Conservation (phyloP, 1,140 invertebrate genomes). For the Aphis craccivora region DNA sequence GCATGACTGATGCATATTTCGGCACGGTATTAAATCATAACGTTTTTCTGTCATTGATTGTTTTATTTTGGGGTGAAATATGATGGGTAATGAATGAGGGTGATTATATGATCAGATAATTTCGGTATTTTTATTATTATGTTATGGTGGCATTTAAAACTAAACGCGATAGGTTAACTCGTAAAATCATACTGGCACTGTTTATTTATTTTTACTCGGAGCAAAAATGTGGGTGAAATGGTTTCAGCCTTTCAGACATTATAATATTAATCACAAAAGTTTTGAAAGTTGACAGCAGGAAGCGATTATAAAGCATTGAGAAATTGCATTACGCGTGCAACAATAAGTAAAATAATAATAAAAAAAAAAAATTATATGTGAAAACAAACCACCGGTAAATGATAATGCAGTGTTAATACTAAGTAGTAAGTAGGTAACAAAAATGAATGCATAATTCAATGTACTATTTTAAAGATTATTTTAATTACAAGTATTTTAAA, state of each 20-base stretch:
- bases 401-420: conserved; percentile 35
- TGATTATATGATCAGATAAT: conserved; percentile 52
- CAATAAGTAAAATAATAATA: conserved; percentile 28
- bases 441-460: background rate
- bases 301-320: conserved; percentile 55
- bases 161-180: conserved; percentile 36
- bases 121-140: conserved; percentile 10
- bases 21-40: conserved; percentile 58
- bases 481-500: background rate
- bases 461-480: conserved; percentile 14
- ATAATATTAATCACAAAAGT: conserved; percentile 58
- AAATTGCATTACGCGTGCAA: conserved; percentile 54
- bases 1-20: conserved; percentile 55
- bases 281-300: conserved; percentile 56
- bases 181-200: conserved; percentile 38
- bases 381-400: conserved; percentile 22
- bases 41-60: conserved; percentile 54
- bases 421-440: background rate
- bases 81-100: conserved; percentile 47
- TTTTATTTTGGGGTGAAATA: conserved; percentile 48
- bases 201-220: conserved; percentile 5
- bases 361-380: background rate
- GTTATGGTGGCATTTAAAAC: conserved; percentile 20
- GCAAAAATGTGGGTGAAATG: conserved; percentile 41
- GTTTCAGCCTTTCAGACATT: conserved; percentile 34